phyloP scores from a whole-genome alignment of 2,888 invertebrate species.

The Lingula anatina region DNA sequence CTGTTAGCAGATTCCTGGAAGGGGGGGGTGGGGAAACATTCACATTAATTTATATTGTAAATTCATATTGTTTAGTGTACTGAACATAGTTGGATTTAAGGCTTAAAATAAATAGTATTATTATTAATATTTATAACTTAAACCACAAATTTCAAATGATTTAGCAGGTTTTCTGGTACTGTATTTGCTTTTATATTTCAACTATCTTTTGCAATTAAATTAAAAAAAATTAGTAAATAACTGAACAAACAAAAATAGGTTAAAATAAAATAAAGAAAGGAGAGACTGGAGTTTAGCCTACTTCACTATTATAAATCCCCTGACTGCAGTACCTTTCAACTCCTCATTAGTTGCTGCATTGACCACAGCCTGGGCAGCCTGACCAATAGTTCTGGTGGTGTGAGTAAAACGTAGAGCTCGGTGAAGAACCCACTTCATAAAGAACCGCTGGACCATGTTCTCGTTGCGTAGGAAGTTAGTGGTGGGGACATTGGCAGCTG shows the following conservation, averaged over 20 bases:
- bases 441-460: slow-evolving; percentile 20
- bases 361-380: slow-evolving; percentile 24
- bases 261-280: not conserved
- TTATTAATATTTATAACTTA: not conserved
- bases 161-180: no score
- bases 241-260: no score
- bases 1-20: no score
- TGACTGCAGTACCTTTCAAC: slow-evolving; percentile 22
- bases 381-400: slow-evolving; percentile 21
- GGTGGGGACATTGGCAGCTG: no score
- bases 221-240: no score
- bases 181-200: no score
- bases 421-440: slow-evolving; percentile 20
- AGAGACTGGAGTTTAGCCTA: not conserved
- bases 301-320: not conserved
- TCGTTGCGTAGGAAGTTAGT: slow-evolving; percentile 25
- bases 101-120: not conserved
- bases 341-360: slow-evolving; percentile 26
- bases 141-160: no score
- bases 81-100: not conserved
- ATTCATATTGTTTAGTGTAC: no score
- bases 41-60: not conserved
- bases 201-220: no score
- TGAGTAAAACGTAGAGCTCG: slow-evolving; percentile 21
- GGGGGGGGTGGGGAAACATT: not conserved